Base-by-base conservation (phyloP, 2,888 invertebrate species). In the Spodoptera picta region DNA sequence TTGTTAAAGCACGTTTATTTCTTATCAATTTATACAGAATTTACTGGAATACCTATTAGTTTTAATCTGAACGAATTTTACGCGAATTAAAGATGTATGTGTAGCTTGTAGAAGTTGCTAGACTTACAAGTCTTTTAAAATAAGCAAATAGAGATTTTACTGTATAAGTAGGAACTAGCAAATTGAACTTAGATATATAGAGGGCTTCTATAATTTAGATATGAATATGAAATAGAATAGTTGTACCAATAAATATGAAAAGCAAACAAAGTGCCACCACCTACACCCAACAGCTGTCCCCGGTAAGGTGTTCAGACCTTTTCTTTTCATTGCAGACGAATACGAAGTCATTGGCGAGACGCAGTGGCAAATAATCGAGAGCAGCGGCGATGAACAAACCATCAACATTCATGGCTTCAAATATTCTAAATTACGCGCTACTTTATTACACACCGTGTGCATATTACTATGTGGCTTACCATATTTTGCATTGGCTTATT, bases 291-390 rank as follows among this genome's bases (percentile, higher is more conserved):
- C 83, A 82, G 80, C 43, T 83, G 80, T 85, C 83, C 83, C 84
- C 81, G 71, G 81, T 79, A 69, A 68, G 68, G 72, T 78, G 42
- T 71, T 75, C 65, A 69, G 74, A 82, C 78, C 78, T 60, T 68
- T 75, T 82, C 58, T 83, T 70, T 82, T 78, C 83, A 69, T 93
- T 92, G 24, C 89, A 94, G 94, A 92, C 84, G 95, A 93, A 84
- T 95, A 95, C 84, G 95, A 95, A 91, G 93, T 93, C 83, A 95
- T 95, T 73, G 95, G 94, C 52, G 95, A 95, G 82, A 87, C 91
- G 53, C 92, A 93, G 74, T 94, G 94, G 91, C 95, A 96, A 83
- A 86, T 91, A 51, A 85, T 95, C 83, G 93, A 93, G 75, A 95
- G 92, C 82, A 90, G 92, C 74, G 91, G 92, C 62, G 92, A 94